Evolutionary conservation across 2,888 invertebrate species (phyloP), one percentile per base, ranked within the genome.

Genomic region (Lycaena phlaeas): DNA sequence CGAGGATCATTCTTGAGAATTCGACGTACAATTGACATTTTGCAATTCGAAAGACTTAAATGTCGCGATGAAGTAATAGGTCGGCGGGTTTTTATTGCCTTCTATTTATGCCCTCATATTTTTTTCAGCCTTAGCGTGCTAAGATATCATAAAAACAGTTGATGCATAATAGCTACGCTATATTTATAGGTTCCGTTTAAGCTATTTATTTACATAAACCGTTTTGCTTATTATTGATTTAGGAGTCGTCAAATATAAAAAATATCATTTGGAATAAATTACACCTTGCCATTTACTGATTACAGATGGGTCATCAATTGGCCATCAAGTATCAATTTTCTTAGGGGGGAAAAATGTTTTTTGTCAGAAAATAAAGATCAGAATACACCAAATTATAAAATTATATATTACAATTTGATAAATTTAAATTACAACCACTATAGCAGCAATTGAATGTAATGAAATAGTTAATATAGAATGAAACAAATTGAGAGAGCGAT

Each of bases 1-100:
- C 50, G 38, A 51, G 51, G 54, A 67, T 68, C 64, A 68, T 70
- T 71, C 63, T 61, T 56, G 56, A 60, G 54, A 60, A 65, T 66
- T 64, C 57, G 59, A 66, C 58, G 51, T 55, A 44, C 46, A 65
- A 67, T 58, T 68, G 64, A 61, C 64, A 53, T 61, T 47, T 42
- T 45, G 42, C 50, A 49, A 58, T 65, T 56, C 54, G 41, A 51
- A 46, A 54, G 49, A 50, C 47, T 52, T 42, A 45, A 42, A 38
- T 38, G 41, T 44, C 38, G 40, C 38, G 38, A 14, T 11, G 18
- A 30, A 36, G 42, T 31, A 42, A 31, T 39, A 40, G 15, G 40
- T 40, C 31, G 30, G 10, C 22, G n/a, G 12, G 9, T 30, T 39
- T 39, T 30, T 39, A 39, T 40, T 40, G 30, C 25, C 31, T 15